Evolutionary conservation across 37 sponge, comb jelly and placozoan genomes (phyloP).

Genomic region (Mnemiopsis leidyi): DNA sequence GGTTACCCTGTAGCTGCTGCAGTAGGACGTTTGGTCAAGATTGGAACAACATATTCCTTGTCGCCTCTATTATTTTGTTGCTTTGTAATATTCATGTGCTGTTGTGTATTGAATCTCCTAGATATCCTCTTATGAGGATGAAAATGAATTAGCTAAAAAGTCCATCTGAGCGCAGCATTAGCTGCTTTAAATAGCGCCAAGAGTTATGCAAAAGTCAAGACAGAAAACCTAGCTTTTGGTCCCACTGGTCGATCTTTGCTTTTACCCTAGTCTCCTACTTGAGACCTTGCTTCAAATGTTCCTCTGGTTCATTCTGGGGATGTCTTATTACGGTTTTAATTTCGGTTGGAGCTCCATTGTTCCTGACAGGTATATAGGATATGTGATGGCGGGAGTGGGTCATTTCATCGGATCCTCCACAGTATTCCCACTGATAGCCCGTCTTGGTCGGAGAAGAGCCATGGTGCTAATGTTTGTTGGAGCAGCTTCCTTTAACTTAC

Average conservation of each 20-base stretch:
- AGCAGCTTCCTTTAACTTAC: neutral
- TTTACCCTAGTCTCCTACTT: neutral
- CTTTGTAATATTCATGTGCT: neutral
- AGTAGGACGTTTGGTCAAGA: neutral
- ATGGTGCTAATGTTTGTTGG: neutral
- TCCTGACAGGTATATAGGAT: conserved; percentile 34
- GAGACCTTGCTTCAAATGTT: neutral
- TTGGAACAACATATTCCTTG: conserved; percentile 31
- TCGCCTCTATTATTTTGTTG: neutral
- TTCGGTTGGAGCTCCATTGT: conserved; percentile 35
- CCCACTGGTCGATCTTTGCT: neutral
- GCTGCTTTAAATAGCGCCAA: neutral
- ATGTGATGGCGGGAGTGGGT: neutral
- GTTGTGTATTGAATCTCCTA: neutral
- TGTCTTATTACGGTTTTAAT: conserved; percentile 43
- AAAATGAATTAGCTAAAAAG: neutral
- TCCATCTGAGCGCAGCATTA: neutral
- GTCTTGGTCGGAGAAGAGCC: neutral
- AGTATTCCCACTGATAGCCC: neutral
- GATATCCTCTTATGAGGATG: neutral
- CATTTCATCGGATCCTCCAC: neutral
- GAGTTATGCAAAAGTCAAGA: neutral
- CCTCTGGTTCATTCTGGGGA: conserved; percentile 20
- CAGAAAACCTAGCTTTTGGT: neutral
- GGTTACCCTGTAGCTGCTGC: neutral